Conservation (phyloP, 1,140 invertebrate species). For the Carcinoscorpius rotundicauda region DNA sequence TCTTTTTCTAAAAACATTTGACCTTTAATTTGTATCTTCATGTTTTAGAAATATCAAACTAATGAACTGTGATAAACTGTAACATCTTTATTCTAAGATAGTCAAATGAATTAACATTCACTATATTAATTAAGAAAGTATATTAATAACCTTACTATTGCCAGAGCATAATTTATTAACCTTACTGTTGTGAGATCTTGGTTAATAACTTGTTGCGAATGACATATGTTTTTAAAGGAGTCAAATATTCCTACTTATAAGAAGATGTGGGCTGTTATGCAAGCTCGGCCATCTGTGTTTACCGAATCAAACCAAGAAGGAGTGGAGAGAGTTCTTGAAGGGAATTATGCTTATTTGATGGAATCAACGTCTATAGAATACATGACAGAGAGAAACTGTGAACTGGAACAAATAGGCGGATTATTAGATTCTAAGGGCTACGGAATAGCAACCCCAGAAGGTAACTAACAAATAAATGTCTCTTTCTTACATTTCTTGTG, state of each 20-base stretch:
- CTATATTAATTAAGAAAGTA: too few relatives aligned
- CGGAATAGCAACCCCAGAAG: conserved; percentile 30
- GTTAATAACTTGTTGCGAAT: too few relatives aligned
- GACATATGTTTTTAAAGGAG: conserved; percentile 42
- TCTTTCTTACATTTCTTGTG: too few relatives aligned
- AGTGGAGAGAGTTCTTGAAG: conserved; percentile 58
- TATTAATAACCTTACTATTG: too few relatives aligned
- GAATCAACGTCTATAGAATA: conserved; percentile 71
- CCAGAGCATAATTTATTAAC: too few relatives aligned
- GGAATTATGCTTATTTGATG: conserved; percentile 65
- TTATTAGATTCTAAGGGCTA: conserved; percentile 44
- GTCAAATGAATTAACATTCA: too few relatives aligned
- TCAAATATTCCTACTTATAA: conserved; percentile 74
- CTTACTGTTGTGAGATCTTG: too few relatives aligned
- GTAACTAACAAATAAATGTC: conserved; percentile 5
- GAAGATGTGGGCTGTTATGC: conserved; percentile 73
- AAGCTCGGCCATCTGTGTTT: conserved; percentile 62
- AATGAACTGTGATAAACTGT: too few relatives aligned
- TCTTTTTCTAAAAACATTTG: too few relatives aligned
- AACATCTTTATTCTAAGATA: too few relatives aligned
- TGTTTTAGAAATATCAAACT: too few relatives aligned
- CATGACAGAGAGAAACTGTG: conserved; percentile 56
- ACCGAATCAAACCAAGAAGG: conserved; percentile 66
- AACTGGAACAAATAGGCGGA: conserved; percentile 60
- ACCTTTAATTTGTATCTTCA: too few relatives aligned